Evolutionary conservation across 1,140 invertebrate species (phyloP).

Genomic region (Drosophila sp.): DNA sequence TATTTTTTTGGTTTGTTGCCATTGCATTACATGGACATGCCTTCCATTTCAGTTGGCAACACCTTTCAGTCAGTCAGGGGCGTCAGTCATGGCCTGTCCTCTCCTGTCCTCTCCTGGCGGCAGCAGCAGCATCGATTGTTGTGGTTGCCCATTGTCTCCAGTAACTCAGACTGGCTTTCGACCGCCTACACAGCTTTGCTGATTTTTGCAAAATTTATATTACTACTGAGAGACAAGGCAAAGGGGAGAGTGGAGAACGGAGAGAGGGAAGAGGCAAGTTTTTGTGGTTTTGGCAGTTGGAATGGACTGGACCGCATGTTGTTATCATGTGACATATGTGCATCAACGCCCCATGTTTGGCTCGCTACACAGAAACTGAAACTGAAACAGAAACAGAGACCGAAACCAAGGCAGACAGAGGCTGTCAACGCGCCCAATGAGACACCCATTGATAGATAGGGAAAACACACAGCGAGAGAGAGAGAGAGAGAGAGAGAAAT

Average conservation of each 20-base stretch:
- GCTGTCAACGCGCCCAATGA: slow-evolving; percentile 59
- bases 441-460: slow-evolving; percentile 43
- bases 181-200: slow-evolving; percentile 72
- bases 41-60: slow-evolving; percentile 69
- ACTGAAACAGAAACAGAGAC: background rate
- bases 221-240: slow-evolving; percentile 18
- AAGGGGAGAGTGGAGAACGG: background rate
- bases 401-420: slow-evolving; percentile 20
- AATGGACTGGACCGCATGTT: slow-evolving; percentile 66
- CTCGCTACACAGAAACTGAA: slow-evolving; percentile 20
- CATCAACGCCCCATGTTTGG: slow-evolving; percentile 76
- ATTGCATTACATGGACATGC: slow-evolving; percentile 70
- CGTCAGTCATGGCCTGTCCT: slow-evolving; percentile 56
- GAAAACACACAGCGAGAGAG: background rate
- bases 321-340: slow-evolving; percentile 81
- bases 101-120: background rate
- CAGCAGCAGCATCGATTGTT: slow-evolving; percentile 8
- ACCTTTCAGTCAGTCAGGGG: slow-evolving; percentile 70
- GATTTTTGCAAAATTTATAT: slow-evolving; percentile 80
- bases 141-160: slow-evolving; percentile 52
- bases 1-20: slow-evolving; percentile 19
- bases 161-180: slow-evolving; percentile 29
- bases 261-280: slow-evolving; percentile 16
- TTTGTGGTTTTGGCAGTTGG: slow-evolving; percentile 24
- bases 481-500: background rate